A percentile compares a stretch with the other conserved stretches of the same genome.
These are phyloP conservation scores for Periophthalmodon schlosseri DNA, from an alignment of 2,113 vertebrate species.

Conservation along the genomic window DNA sequence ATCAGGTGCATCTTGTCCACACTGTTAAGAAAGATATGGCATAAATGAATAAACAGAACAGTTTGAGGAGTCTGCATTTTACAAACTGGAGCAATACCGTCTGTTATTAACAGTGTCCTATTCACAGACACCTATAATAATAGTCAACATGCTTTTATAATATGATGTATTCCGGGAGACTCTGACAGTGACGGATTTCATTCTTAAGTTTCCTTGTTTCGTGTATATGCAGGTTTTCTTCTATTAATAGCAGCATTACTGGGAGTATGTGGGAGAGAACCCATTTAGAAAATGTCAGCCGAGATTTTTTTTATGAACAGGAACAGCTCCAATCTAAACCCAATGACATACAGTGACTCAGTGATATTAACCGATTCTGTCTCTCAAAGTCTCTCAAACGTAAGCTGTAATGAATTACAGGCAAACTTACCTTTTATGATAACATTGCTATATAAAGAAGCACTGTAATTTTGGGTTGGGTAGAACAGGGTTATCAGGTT, in stretches of 20 bases:
- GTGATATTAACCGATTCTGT: not conserved
- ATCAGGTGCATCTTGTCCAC: slow-evolving; percentile 89
- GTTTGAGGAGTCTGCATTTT: not conserved
- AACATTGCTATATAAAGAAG: not conserved
- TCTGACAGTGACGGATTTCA: not conserved
- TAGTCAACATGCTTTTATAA: slow-evolving; percentile 18
- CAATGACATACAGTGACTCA: not conserved
- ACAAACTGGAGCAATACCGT: not conserved
- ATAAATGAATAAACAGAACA: not conserved
- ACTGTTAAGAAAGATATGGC: slow-evolving; percentile 61
- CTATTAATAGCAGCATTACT: not conserved
- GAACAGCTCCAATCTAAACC: slow-evolving; percentile 2
- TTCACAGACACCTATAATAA: not conserved
- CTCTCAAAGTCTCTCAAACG: too few relatives aligned
- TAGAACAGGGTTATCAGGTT: not conserved
- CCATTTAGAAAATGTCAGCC: slow-evolving; percentile 7
- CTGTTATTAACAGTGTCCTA: not conserved
- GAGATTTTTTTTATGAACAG: slow-evolving; percentile 11
- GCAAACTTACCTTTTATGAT: not conserved
- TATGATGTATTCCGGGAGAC: slow-evolving; percentile 11
- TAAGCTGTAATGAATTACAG: not conserved
- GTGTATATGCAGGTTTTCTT: not conserved
- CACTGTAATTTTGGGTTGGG: not conserved
- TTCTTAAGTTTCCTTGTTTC: not conserved
- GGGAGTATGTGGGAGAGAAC: not conserved